Percentiles rank a stretch among this genome's conserved stretches.
phyloP scores from a whole-genome alignment of 2,113 vertebrate genomes.

The Strigops habroptila region DNA sequence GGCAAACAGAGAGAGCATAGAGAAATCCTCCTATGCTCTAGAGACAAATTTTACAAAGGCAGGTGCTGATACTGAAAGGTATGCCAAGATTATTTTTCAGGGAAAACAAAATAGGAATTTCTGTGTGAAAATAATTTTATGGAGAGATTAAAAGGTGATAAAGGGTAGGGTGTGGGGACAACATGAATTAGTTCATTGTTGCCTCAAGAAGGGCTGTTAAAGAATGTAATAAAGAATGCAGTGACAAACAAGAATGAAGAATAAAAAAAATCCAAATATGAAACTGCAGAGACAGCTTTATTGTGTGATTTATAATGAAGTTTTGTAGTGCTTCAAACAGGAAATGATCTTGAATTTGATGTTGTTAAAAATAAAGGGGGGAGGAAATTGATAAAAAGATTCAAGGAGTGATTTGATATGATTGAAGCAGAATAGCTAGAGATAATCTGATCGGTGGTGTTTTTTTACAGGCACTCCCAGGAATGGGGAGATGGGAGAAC shows the following conservation, averaged over 20 bases:
- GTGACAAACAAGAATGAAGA: not conserved
- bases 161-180: not conserved
- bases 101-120: not conserved
- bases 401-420: not conserved
- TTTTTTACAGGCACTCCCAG: not conserved
- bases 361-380: constrained; percentile 5
- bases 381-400: not conserved
- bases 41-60: not conserved
- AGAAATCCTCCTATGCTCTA: not conserved
- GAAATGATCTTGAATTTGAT: constrained; percentile 32
- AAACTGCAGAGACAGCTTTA: constrained; percentile 15
- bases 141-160: constrained; percentile 7
- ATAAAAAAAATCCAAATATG: not conserved
- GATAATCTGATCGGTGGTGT: not conserved
- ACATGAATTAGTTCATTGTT: not conserved
- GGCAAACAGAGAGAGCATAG: not conserved
- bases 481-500: not conserved
- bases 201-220: not conserved
- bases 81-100: constrained; percentile 16
- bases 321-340: constrained; percentile 16
- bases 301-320: constrained; percentile 26
- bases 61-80: constrained; percentile 11
- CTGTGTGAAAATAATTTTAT: constrained; percentile 11
- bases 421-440: not conserved
- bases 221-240: constrained; percentile 5